Percentiles rank a stretch among this genome's conserved stretches.
Conservation (phyloP, 2,113 vertebrate genomes). For the Oncorhynchus kisutch region DNA sequence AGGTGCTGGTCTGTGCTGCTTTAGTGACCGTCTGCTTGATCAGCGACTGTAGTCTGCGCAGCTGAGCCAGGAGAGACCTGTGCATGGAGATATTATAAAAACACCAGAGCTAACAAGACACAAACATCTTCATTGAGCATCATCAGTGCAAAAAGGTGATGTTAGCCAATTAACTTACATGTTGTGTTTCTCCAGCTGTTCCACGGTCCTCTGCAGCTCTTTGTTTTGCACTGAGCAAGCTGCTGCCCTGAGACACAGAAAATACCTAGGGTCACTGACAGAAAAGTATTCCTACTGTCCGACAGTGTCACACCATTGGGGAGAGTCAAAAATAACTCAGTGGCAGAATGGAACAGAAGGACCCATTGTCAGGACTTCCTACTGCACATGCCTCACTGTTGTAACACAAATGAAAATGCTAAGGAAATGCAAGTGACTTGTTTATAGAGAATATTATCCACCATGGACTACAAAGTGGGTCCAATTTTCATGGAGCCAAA, state of each 20-base stretch:
- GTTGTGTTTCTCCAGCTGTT: slow-evolving; percentile 83
- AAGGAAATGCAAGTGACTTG: neutral
- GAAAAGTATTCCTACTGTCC: neutral
- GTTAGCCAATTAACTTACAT: slow-evolving; percentile 61
- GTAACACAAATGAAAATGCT: neutral
- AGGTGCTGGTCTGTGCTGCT: slow-evolving; percentile 88
- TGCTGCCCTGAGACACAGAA: slow-evolving; percentile 72
- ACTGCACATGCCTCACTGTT: neutral
- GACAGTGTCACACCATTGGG: neutral
- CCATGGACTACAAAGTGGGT: neutral
- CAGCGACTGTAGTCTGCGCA: slow-evolving; percentile 78
- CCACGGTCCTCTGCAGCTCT: slow-evolving; percentile 83
- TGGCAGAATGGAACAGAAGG: neutral
- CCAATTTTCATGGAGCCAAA: no score
- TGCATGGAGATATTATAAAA: neutral
- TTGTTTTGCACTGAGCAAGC: slow-evolving; percentile 84
- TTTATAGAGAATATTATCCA: neutral
- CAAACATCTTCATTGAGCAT: neutral
- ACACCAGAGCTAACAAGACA: neutral
- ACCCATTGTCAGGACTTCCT: neutral
- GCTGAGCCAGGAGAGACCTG: slow-evolving; percentile 83
- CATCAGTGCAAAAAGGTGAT: neutral
- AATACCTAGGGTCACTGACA: neutral
- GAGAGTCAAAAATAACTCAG: neutral
- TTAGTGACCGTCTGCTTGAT: slow-evolving; percentile 80